Base-by-base conservation (phyloP, 2,113 vertebrate genomes). In the Bubo blakistoni region DNA sequence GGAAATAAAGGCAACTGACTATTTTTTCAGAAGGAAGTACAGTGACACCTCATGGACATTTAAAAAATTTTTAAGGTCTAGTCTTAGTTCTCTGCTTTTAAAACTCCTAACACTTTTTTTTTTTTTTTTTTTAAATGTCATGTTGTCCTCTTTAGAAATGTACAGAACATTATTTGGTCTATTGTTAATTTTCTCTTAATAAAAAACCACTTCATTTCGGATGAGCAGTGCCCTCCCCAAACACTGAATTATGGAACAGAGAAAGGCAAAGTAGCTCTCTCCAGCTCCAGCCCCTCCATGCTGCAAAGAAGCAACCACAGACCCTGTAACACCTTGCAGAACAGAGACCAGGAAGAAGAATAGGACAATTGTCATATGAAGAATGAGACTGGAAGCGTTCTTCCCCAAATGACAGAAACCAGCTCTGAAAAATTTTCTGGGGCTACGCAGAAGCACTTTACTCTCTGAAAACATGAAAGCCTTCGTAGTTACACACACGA, bases 21-120 rank as follows among this genome's bases (percentile, higher is more conserved):
- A 17, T 12, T 46, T 76, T 71, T 91, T 52, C 44, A 55, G 44
- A 91, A 82, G 13, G 21, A 46, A 71, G 44, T 71, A 94, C 69
- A 96, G 76, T 96, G 96, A 96, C 96, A 95, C 77, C 94, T 94
- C 49, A 88, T 79, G 95, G 86, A 40, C 88, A 77, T 72, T 83
- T 36, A 7, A 55, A 52, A 86, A 71, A 52, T 2, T 26, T 12
- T 38, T 57, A 44, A 57, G 1, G 4, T 40, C 57, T 81, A 26
- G 0, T 1, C 61, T 54, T 20, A 42, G 34, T 36, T 74, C n/a
- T 25, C 13, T 29, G 7, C 15, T 80, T 58, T 65, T 51, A 83
- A 86, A 70, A 46, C 4, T 17, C 22, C 6, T 16, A 6, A n/a
- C 6, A 30, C 10, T 66, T 59, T 13, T 7, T 51, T 9, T 36